Evolutionary conservation across 92 coral and sea anemone species (phyloP), one percentile per base, ranked within the genome.

Genomic region (Actinostola sp.): DNA sequence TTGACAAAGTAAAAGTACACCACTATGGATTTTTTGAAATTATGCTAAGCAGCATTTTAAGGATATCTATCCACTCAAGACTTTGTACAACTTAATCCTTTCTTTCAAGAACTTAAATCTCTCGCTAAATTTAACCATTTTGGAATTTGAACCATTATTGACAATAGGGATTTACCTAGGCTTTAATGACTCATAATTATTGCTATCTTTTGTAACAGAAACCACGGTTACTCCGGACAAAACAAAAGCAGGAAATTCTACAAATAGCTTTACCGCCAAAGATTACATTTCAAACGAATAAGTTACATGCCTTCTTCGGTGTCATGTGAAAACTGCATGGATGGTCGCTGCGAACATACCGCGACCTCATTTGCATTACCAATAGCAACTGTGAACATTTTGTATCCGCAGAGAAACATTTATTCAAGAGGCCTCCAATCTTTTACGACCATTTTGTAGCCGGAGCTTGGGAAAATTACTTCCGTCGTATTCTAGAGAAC

Each of bases 211-310:
- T 62, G 60, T 21, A 53, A 53, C 6, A 53, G 30, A 53, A 53
- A 53, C 28, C 60, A 7, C 60, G 8, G 2, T 2, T 48, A 20
- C 8, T 53, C 63, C 3, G 39, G 10, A 27, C 19, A 68, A 68
- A 64, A 44, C 74, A 68, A 43, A 0, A 13, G 28, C 57, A 68
- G 74, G 74, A 68, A 68, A 68, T 68, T 68, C 74, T 68, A 30
- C 32, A 21, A 68, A 68, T 68, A 32, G 28, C 51, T 68, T 51
- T 12, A 61, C 31, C 32, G 27, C 4, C 19, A 29, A 27, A 57
- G 20, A 57, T 29, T 29, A 29, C 42, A 36, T 36, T 11, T 11
- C 42, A 11, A 36, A 4, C 11, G n/a, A n/a, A n/a, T 36, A 4
- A 4, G 11, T 36, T 4, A 36, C 42, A 13, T 1, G 3, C 7